Percentiles rank a stretch among this genome's conserved stretches.
phyloP scores from a whole-genome alignment of 2,113 vertebrate genomes.

The Excalfactoria chinensis region DNA sequence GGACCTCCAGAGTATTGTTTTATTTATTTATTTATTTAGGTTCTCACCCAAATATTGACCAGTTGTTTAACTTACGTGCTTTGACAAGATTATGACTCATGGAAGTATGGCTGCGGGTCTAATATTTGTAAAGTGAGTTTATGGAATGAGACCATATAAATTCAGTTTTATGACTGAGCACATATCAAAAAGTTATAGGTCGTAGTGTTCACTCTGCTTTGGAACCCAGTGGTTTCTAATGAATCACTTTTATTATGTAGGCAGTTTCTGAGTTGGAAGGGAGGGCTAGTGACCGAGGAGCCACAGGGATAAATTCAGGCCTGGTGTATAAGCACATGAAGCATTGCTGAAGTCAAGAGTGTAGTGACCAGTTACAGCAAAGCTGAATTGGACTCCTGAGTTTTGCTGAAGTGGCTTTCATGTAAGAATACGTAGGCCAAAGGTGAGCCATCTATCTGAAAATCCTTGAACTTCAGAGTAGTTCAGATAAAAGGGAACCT shows the following conservation, averaged over 20 bases:
- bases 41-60: constrained; percentile 59
- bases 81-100: constrained; percentile 66
- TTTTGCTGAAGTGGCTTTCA: constrained; percentile 71
- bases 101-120: constrained; percentile 52
- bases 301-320: constrained; percentile 67
- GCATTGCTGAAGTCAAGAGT: constrained; percentile 62
- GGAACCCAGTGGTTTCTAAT: constrained; percentile 74
- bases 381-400: constrained; percentile 56
- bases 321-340: constrained; percentile 50
- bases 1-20: background rate
- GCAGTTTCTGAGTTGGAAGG: constrained; percentile 71
- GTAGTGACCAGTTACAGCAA: constrained; percentile 64
- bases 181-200: constrained; percentile 77
- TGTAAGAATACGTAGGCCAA: constrained; percentile 17
- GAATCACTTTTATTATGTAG: constrained; percentile 78
- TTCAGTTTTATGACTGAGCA: constrained; percentile 75
- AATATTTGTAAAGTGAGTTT: constrained; percentile 70
- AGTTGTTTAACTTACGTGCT: constrained; percentile 42
- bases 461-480: constrained; percentile 52
- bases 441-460: constrained; percentile 44
- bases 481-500: constrained; percentile 40
- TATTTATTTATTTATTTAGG: background rate
- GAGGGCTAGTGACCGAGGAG: constrained; percentile 73
- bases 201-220: constrained; percentile 68
- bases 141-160: constrained; percentile 70